These are phyloP conservation scores for Sphyrna mokarran DNA, from an alignment of 2,113 vertebrate species.

Conservation along the genomic window DNA sequence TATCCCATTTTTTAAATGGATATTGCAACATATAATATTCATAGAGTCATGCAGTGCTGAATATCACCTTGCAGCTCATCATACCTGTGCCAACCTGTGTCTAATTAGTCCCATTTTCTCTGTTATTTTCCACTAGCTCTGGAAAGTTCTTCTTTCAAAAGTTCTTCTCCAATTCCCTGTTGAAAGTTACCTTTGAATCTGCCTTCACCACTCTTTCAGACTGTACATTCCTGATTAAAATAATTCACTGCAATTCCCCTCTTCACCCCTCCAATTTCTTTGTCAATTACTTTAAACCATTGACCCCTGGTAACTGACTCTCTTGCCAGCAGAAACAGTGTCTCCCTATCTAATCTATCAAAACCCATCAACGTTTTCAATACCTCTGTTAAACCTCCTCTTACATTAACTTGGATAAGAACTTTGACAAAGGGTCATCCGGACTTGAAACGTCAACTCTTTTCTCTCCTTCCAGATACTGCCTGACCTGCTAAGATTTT, in stretches of 20 bases:
- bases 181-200: not conserved
- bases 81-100: not conserved
- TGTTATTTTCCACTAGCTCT: not conserved
- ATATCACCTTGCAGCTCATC: not conserved
- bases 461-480: too few species aligned
- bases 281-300: not conserved
- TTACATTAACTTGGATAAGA: not conserved
- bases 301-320: not conserved
- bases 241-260: not conserved
- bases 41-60: too few species aligned
- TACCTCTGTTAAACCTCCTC: not conserved
- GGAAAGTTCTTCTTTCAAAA: not conserved
- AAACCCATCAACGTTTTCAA: not conserved
- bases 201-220: not conserved
- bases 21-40: not conserved
- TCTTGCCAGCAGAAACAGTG: not conserved
- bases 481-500: not conserved
- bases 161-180: not conserved
- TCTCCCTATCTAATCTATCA: not conserved
- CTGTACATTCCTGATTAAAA: not conserved
- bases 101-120: not conserved
- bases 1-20: not conserved
- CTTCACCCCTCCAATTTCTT: not conserved
- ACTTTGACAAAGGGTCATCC: too few species aligned
- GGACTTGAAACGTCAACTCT: too few species aligned